Percentiles rank a stretch among this genome's conserved stretches.
These are phyloP conservation scores for Andrena flavipes DNA, from an alignment of 2,888 invertebrate genomes.

Conservation along the genomic window DNA sequence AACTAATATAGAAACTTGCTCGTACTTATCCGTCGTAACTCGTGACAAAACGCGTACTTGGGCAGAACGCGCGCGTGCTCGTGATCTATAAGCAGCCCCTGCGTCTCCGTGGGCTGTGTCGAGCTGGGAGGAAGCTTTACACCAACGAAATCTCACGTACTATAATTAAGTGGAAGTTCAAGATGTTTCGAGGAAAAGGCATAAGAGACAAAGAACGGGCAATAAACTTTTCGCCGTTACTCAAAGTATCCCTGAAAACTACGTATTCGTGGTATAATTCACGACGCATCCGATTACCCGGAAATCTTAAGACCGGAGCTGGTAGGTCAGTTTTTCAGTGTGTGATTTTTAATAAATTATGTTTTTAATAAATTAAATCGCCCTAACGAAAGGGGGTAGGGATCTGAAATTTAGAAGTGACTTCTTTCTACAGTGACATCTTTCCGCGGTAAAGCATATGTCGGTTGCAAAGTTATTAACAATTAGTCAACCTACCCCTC, in stretches of 20 bases:
- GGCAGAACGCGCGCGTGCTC: constrained; percentile 16
- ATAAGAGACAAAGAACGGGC: neutral
- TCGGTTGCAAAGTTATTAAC: too few species aligned
- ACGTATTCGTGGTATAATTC: neutral
- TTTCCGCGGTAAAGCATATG: too few species aligned
- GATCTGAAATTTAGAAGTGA: too few species aligned
- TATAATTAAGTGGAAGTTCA: neutral
- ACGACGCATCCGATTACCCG: neutral
- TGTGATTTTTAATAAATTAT: too few species aligned
- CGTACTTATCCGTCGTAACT: constrained; percentile 55
- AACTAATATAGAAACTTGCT: constrained; percentile 59
- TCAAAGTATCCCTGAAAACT: neutral
- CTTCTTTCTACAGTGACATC: too few species aligned
- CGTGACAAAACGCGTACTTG: constrained; percentile 52
- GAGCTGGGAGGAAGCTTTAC: neutral
- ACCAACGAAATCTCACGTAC: neutral
- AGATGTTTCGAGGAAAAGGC: neutral
- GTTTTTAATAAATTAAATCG: too few species aligned
- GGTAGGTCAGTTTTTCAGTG: too few species aligned
- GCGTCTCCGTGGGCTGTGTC: neutral
- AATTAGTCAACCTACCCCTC: too few species aligned
- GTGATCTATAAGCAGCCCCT: neutral
- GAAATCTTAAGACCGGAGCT: constrained; percentile 4
- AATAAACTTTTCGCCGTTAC: neutral
- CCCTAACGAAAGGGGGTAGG: too few species aligned